Evolutionary conservation across 2,888 invertebrate species (phyloP).

Genomic region (Liopterus haemorrhoidalis): DNA sequence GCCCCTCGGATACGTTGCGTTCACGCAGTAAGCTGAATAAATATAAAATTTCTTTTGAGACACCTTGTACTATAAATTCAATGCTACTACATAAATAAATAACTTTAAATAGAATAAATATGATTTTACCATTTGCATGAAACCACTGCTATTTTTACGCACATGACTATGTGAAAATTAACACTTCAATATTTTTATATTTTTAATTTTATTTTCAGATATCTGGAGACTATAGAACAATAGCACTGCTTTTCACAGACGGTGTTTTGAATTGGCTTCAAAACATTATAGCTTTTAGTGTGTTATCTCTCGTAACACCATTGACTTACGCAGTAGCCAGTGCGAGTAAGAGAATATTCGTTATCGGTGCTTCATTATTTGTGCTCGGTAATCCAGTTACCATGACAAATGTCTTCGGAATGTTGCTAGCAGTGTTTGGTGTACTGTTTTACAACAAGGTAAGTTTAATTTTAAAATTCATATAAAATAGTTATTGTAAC

Average conservation of each 20-base stretch:
- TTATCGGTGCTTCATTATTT: constrained; percentile 82
- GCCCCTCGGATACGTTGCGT: too few species aligned
- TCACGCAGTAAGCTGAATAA: too few species aligned
- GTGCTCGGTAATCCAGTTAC: constrained; percentile 89
- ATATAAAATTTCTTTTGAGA: too few species aligned
- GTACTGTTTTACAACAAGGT: constrained; percentile 88
- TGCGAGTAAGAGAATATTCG: constrained; percentile 87
- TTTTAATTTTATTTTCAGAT: constrained; percentile 41
- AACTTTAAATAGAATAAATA: too few species aligned
- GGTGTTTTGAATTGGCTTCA: constrained; percentile 90
- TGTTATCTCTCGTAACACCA: constrained; percentile 86
- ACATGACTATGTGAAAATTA: too few species aligned
- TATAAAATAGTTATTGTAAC: neutral
- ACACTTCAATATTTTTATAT: neutral
- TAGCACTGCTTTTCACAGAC: constrained; percentile 64
- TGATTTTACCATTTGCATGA: too few species aligned
- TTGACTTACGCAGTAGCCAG: constrained; percentile 93
- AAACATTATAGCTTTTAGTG: constrained; percentile 91
- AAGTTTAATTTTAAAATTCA: constrained; percentile 28
- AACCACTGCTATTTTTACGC: too few species aligned
- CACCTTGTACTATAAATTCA: too few species aligned
- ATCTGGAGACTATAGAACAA: constrained; percentile 50
- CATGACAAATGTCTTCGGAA: constrained; percentile 77
- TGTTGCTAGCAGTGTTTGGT: constrained; percentile 83
- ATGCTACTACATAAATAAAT: too few species aligned